These are phyloP conservation scores for Meiosimyza platycephala DNA, from an alignment of 2,888 invertebrate species.

Conservation along the genomic window DNA sequence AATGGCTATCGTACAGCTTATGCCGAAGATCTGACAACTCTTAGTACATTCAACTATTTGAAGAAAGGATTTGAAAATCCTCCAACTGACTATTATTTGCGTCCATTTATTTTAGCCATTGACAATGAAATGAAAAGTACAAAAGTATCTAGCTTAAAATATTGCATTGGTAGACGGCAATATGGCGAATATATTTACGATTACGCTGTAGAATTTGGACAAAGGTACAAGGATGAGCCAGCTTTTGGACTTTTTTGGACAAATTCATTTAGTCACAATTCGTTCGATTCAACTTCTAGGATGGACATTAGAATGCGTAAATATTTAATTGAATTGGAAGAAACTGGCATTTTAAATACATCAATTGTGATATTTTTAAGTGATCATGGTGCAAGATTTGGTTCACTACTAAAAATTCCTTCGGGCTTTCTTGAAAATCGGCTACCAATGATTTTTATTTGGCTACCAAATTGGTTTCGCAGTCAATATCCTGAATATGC, in stretches of 20 bases:
- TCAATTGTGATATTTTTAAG: conserved; percentile 80
- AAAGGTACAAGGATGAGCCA: conserved; percentile 71
- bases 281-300: conserved; percentile 72
- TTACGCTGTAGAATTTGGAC: conserved; percentile 75
- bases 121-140: conserved; percentile 70
- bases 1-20: conserved; percentile 81
- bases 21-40: conserved; percentile 78
- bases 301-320: conserved; percentile 74
- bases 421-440: conserved; percentile 83
- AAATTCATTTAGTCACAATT: conserved; percentile 80
- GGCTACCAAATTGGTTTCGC: conserved; percentile 74
- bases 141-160: conserved; percentile 68
- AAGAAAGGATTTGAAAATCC: conserved; percentile 77
- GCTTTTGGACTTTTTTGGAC: conserved; percentile 84
- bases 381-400: conserved; percentile 83
- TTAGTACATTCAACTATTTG: conserved; percentile 76
- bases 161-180: conserved; percentile 72
- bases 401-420: conserved; percentile 73
- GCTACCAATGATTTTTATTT: conserved; percentile 78
- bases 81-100: conserved; percentile 85
- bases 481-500: conserved; percentile 69
- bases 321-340: conserved; percentile 72
- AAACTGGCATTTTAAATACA: conserved; percentile 72
- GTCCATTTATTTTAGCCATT: conserved; percentile 77
- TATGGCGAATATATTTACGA: conserved; percentile 77